A percentile compares a stretch with the other conserved stretches of the same genome.
phyloP scores from a whole-genome alignment of 2,888 invertebrate species.

The Neocrepidodera transversa region DNA sequence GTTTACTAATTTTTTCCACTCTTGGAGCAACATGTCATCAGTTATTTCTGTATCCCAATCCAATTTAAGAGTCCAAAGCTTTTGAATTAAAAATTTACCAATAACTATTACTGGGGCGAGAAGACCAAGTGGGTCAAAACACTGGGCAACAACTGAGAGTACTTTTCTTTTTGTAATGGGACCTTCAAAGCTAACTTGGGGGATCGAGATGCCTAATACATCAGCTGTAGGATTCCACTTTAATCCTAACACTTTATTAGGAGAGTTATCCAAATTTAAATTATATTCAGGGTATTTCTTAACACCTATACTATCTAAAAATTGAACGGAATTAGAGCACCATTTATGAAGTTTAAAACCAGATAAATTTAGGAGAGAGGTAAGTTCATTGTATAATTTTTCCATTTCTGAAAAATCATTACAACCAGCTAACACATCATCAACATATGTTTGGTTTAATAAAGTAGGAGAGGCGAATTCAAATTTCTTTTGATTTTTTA shows the following conservation, averaged over 20 bases:
- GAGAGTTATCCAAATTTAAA: neutral
- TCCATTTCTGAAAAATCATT: neutral
- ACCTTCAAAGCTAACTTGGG: neutral
- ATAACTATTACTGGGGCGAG: neutral
- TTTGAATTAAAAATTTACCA: neutral
- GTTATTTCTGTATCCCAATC: neutral
- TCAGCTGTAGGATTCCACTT: neutral
- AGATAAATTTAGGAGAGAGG: neutral
- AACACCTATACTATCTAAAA: neutral
- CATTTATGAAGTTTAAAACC: neutral
- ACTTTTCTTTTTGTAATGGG: neutral
- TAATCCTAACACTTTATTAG: neutral
- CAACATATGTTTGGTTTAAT: slow-evolving; percentile 15
- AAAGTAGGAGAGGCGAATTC: slow-evolving; percentile 9
- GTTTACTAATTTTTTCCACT: neutral
- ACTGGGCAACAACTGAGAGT: no score
- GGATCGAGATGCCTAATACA: neutral
- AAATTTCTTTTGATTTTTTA: no score
- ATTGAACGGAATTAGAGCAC: neutral
- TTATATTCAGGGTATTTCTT: neutral
- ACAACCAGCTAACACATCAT: neutral
- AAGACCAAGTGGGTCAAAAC: neutral
- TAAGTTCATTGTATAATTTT: neutral
- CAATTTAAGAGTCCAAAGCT: neutral
- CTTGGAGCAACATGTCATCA: neutral